Percentiles rank a stretch among this genome's conserved stretches.
Conservation (phyloP, 2,797 vertebrate genomes). For the Sebastes reedi region DNA sequence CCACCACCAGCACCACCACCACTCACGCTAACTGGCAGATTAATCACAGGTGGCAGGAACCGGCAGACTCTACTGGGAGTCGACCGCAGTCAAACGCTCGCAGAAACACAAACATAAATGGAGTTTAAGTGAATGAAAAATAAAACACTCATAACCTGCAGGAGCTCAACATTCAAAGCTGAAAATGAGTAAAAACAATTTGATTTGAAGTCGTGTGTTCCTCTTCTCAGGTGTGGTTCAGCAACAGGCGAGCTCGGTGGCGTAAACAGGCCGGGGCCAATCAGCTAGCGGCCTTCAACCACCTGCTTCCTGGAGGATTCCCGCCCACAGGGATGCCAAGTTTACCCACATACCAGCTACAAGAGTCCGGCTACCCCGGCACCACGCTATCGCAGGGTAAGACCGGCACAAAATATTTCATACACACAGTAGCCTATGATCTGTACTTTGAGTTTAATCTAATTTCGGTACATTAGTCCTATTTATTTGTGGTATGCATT, state of each 20-base stretch:
- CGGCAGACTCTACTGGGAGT: neutral
- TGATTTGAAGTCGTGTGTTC: neutral
- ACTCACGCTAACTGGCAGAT: slow-evolving; percentile 51
- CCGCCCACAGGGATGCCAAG: slow-evolving; percentile 94
- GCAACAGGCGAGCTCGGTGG: slow-evolving; percentile 96
- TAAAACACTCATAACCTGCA: neutral
- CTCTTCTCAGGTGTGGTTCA: slow-evolving; percentile 94
- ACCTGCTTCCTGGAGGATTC: slow-evolving; percentile 95
- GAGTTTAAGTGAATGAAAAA: neutral
- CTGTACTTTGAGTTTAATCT: slow-evolving; percentile 43
- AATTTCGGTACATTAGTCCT: slow-evolving; percentile 51
- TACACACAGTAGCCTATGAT: neutral
- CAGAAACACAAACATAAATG: neutral
- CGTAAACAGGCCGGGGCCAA: slow-evolving; percentile 98
- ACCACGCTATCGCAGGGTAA: slow-evolving; percentile 94
- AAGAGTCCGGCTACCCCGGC: slow-evolving; percentile 90
- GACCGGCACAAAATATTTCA: neutral
- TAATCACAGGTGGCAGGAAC: slow-evolving; percentile 58
- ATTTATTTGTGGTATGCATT: slow-evolving; percentile 52
- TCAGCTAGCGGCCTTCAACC: slow-evolving; percentile 97
- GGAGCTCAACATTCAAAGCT: neutral
- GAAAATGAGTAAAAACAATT: neutral
- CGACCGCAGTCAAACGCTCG: neutral
- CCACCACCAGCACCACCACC: slow-evolving; percentile 28
- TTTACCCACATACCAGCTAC: slow-evolving; percentile 95